Evolutionary conservation across 2,797 vertebrate species (phyloP).

Genomic region (Artibeus lituratus): DNA sequence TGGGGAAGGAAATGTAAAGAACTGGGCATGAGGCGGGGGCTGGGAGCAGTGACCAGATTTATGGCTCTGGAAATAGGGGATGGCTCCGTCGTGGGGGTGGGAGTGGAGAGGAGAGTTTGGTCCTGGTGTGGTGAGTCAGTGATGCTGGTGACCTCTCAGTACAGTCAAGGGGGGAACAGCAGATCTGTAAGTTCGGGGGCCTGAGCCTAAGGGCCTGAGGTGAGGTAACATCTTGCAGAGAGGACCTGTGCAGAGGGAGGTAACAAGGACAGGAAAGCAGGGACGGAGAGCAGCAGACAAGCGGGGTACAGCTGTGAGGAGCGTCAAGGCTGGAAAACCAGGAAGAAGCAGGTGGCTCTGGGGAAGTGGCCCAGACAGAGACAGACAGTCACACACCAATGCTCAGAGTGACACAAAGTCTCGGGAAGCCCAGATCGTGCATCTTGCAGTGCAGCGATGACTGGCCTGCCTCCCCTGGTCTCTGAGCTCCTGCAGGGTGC

Average conservation of each 20-base stretch:
- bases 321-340: not conserved
- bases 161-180: not conserved
- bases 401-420: not conserved
- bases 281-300: not conserved
- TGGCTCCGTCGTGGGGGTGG: not conserved
- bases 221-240: not conserved
- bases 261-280: not conserved
- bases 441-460: not conserved
- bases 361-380: not conserved
- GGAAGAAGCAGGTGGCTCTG: not conserved
- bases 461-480: not conserved
- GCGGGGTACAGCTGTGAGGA: accelerated
- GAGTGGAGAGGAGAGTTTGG: not conserved
- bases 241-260: not conserved
- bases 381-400: not conserved
- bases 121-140: not conserved
- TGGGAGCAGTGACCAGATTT: not conserved
- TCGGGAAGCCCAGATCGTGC: not conserved
- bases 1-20: not conserved
- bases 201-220: not conserved
- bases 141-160: not conserved
- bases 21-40: too few relatives aligned
- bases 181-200: not conserved
- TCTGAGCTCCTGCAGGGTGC: not conserved
- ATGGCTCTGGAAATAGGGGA: not conserved